Conservation (phyloP, 2,797 vertebrate genomes). For the Aratinga solstitialis region DNA sequence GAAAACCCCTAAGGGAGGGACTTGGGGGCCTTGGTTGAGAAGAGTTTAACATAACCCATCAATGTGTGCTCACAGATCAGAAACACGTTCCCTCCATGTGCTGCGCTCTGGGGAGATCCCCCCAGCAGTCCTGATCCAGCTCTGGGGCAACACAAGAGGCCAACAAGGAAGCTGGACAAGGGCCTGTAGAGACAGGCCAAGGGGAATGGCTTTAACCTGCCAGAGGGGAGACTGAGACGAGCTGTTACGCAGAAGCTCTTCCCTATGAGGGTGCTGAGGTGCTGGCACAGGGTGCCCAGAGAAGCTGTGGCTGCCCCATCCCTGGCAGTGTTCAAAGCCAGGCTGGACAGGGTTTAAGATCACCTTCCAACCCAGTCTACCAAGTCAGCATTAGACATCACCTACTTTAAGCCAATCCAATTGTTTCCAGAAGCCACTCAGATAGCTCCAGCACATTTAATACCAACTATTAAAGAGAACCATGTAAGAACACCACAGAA, state of each 20-base stretch:
- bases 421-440: accelerated
- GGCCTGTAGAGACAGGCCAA: not conserved
- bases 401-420: accelerated
- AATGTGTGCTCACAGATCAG: not conserved
- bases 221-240: too few species aligned
- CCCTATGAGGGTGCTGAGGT: too few species aligned
- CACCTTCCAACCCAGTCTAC: too few species aligned
- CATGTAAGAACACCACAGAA: accelerated
- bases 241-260: too few species aligned
- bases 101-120: not conserved
- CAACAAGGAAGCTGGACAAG: not conserved
- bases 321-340: too few species aligned
- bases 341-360: too few species aligned
- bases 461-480: accelerated
- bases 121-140: not conserved
- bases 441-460: accelerated
- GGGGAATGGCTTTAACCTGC: not conserved
- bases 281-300: too few species aligned
- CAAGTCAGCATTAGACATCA: too few species aligned
- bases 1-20: too few species aligned
- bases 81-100: not conserved
- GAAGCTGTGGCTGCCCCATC: too few species aligned
- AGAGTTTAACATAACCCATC: not conserved
- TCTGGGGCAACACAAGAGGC: not conserved
- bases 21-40: not conserved